phyloP scores from a whole-genome alignment of 2,113 vertebrate genomes.

The Paracanthobrama guichenoti region DNA sequence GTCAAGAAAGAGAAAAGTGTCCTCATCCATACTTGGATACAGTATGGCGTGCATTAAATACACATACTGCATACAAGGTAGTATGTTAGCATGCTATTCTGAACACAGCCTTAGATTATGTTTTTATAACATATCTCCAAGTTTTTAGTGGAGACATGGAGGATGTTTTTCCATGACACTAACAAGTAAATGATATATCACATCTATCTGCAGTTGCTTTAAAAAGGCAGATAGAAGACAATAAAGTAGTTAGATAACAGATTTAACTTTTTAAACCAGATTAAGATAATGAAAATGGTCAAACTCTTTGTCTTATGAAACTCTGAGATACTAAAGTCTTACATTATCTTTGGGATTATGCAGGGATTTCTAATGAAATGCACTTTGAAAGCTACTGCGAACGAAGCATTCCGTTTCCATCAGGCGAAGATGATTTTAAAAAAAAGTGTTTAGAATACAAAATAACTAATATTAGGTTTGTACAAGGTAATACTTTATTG shows the following conservation, averaged over 20 bases:
- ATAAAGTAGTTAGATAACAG: slow-evolving; percentile 24
- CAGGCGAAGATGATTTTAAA: slow-evolving; percentile 41
- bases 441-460: slow-evolving; percentile 45
- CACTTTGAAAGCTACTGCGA: slow-evolving; percentile 66
- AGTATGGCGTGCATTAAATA: neutral
- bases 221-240: neutral
- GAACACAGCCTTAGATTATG: slow-evolving; percentile 18
- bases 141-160: slow-evolving; percentile 20
- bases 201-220: neutral
- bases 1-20: neutral
- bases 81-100: slow-evolving; percentile 3
- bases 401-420: slow-evolving; percentile 48
- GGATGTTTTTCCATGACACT: slow-evolving; percentile 5
- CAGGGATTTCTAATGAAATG: slow-evolving; percentile 66
- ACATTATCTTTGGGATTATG: slow-evolving; percentile 54
- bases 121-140: slow-evolving; percentile 15
- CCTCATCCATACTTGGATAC: neutral
- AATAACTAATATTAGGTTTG: slow-evolving; percentile 27
- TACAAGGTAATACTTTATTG: slow-evolving; percentile 15
- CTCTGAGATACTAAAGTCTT: slow-evolving; percentile 27
- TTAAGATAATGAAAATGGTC: slow-evolving; percentile 8
- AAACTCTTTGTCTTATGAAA: slow-evolving; percentile 37
- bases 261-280: slow-evolving; percentile 20
- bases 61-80: neutral
- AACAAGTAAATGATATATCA: neutral